These are phyloP conservation scores for Dryococelus australis DNA, from an alignment of 2,888 invertebrate species.

Conservation along the genomic window DNA sequence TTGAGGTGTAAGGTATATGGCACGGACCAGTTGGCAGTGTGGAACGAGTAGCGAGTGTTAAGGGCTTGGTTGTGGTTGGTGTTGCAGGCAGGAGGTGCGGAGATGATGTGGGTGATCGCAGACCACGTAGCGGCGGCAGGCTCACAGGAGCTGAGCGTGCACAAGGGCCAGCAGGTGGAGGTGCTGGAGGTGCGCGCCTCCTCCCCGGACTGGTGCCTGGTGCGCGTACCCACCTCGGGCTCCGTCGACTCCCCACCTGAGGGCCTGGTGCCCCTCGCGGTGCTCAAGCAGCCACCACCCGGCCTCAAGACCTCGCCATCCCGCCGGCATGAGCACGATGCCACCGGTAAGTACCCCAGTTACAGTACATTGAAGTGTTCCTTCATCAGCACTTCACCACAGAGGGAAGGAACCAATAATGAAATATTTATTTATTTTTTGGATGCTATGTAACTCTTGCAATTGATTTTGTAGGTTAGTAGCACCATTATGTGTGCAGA, in stretches of 20 bases:
- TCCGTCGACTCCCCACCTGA: conserved; percentile 68
- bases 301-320: conserved; percentile 64
- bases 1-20: too few relatives aligned
- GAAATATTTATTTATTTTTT: too few relatives aligned
- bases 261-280: conserved; percentile 81
- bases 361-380: too few relatives aligned
- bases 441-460: too few relatives aligned
- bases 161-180: conserved; percentile 93
- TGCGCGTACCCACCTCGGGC: conserved; percentile 57
- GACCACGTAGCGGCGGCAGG: conserved; percentile 81
- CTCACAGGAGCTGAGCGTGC: conserved; percentile 81
- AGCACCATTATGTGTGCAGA: too few relatives aligned
- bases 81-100: conserved; percentile 59
- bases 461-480: too few relatives aligned
- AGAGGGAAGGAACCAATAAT: too few relatives aligned
- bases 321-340: conserved; percentile 54
- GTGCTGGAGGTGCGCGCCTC: conserved; percentile 78
- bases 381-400: too few relatives aligned
- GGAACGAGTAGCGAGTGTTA: too few relatives aligned
- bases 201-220: conserved; percentile 61
- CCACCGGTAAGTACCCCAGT: background rate
- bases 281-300: conserved; percentile 78
- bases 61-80: background rate
- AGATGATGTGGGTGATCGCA: conserved; percentile 91
- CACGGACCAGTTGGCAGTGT: too few relatives aligned